Evolutionary conservation across 2,888 invertebrate species (phyloP), one percentile per base, ranked within the genome.

Genomic region (Ischnus inquisitorius): DNA sequence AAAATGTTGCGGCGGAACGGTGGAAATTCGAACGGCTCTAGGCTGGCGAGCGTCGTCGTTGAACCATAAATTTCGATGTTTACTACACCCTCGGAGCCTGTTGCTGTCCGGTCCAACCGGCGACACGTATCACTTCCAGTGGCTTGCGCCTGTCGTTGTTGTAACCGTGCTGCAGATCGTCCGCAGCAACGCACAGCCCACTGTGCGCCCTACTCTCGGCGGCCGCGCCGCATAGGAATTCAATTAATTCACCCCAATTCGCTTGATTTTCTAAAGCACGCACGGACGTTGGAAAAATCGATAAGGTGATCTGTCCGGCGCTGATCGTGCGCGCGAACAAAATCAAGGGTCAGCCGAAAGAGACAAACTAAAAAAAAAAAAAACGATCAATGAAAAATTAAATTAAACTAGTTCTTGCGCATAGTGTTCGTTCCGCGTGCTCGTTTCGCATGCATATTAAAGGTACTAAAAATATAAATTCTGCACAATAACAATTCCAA

Each of bases 51-150:
- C 14, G n/a, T 62, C 43, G 51, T 28, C 43, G 75, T 64, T 22
- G 71, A 72, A 77, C 64, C 72, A 81, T 81, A 81, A 85, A 85
- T 85, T 79, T 76, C 46, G 39, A 39, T 79, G 76, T 69, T 79
- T 65, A 75, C 71, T 69, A 65, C 78, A 60, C 41, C 82, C 82
- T 39, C 51, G 51, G 72, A 77, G 83, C 83, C 81, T 84, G 84
- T 84, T 85, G 79, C 83, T 83, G 82, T 83, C 82, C 71, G 74
- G 79, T 57, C 79, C 79, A 83, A 83, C 12, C 79, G 80, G 65
- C 83, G 76, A 80, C 72, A 79, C 79, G 85, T 79, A 82, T 83
- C 85, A 83, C 77, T 84, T 79, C 74, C 76, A 80, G 80, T 72
- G 60, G 54, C 28, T 62, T 64, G 68, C 76, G 28, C 28, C 39